phyloP scores from a whole-genome alignment of 2,113 vertebrate genomes.

The Gymnarchus niloticus region DNA sequence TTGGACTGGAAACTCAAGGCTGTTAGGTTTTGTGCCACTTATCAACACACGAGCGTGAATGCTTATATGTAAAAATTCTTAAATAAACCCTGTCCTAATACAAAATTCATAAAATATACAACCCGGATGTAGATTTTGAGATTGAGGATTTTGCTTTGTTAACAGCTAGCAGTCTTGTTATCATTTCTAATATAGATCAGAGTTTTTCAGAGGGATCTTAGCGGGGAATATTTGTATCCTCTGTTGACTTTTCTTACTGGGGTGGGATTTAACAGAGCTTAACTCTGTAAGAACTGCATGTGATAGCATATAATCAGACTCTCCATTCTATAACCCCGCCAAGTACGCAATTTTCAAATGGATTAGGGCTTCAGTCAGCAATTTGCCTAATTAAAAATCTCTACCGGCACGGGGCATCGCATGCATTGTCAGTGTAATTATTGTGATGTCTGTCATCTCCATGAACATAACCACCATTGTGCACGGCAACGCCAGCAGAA shows the following conservation, averaged over 20 bases:
- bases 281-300: not conserved
- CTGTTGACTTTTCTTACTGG: not conserved
- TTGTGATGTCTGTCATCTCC: not conserved
- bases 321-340: too few relatives aligned
- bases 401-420: not conserved
- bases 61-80: not conserved
- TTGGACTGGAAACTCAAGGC: too few relatives aligned
- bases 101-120: not conserved
- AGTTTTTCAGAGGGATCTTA: not conserved
- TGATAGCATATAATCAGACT: not conserved
- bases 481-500: too few relatives aligned
- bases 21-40: too few relatives aligned
- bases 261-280: not conserved
- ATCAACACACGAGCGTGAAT: too few relatives aligned
- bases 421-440: not conserved
- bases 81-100: not conserved
- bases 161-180: not conserved
- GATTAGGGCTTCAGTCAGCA: not conserved
- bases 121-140: not conserved
- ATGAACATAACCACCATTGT: not conserved
- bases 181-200: not conserved
- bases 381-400: not conserved
- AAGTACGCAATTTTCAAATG: not conserved
- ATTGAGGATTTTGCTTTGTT: not conserved
- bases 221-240: not conserved